phyloP scores from a whole-genome alignment of 2,888 invertebrate genomes.

The Hesperia comma region DNA sequence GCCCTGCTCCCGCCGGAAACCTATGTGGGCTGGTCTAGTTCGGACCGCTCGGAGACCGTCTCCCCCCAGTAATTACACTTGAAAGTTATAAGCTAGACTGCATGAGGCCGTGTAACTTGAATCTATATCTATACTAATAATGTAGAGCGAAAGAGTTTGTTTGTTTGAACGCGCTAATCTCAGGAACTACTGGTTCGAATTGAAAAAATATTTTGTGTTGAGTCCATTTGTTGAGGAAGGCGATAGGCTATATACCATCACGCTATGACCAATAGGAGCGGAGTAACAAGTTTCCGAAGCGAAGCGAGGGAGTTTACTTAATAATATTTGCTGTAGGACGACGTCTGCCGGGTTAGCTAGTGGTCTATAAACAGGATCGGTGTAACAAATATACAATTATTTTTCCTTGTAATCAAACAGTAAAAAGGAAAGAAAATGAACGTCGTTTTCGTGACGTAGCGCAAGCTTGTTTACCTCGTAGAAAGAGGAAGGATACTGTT shows the following conservation, averaged over 20 bases:
- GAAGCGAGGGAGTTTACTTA: no score
- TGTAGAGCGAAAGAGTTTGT: no score
- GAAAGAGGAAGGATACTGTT: background rate
- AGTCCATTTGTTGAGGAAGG: no score
- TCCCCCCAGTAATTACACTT: background rate
- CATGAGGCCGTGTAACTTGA: background rate
- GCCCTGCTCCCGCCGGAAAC: background rate
- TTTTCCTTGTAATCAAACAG: background rate
- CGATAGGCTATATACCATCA: no score
- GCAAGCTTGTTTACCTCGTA: background rate
- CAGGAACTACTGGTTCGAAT: no score
- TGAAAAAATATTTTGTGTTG: no score
- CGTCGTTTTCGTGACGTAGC: background rate
- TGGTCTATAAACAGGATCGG: background rate
- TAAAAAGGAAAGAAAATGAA: background rate
- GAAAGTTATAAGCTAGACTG: background rate
- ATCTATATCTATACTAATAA: no score
- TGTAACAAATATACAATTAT: background rate
- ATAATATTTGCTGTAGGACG: no score
- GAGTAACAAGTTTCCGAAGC: no score
- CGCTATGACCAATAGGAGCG: no score
- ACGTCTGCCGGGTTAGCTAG: no score
- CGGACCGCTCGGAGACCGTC: background rate
- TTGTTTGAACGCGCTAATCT: no score
- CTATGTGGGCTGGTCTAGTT: slow-evolving; percentile 32